Base-by-base conservation (phyloP, 2,888 invertebrate genomes). In the Drosophila meridionalis region DNA sequence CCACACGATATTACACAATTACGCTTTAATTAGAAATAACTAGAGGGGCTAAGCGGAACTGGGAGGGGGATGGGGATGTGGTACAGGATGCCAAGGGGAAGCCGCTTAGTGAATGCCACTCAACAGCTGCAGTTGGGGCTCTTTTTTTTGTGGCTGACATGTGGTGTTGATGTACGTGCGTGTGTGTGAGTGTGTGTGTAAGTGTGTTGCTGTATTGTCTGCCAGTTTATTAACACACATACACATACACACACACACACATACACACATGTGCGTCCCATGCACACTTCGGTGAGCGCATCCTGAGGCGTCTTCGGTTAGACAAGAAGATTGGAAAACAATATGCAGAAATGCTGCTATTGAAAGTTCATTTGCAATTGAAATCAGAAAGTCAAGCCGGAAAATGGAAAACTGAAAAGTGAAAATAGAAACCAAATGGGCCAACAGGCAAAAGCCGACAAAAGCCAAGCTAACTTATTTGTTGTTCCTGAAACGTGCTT, bases 291-390 rank as follows among this genome's bases (percentile, higher is more conserved):
- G 28, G 11, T 2, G 45, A 12, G 8, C 38, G n/a, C 40, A 45
- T 57, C 42, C 45, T 45, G 32, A 55, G 42, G 50, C 61, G 48
- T 40, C 48, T 48, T 28, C 11, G 55, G 60, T 56, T 57, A 70
- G 72, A 80, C 83, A 74, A 64, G 57, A 53, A 66, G 59, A 76
- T 80, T 69, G 58, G 28, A 69, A 76, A 73, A 69, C 81, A 73
- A 77, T 69, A 59, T 64, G 61, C 59, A 53, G 56, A 78, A 59
- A 43, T 45, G 63, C 43, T 75, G 67, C 65, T n/a, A 59, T 59
- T 59, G 56, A 56, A 83, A 81, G 74, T 78, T 78, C 71, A 80
- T 84, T 84, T 89, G 79, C 87, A 89, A 87, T 83, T 87, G 82
- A 81, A 85, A 87, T 87, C 73, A 76, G 57, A 45, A 73, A 76